Evolutionary conservation across 2,888 invertebrate genomes (phyloP), one percentile per base, ranked within the genome.

Genomic region (Luperina nickerlii): DNA sequence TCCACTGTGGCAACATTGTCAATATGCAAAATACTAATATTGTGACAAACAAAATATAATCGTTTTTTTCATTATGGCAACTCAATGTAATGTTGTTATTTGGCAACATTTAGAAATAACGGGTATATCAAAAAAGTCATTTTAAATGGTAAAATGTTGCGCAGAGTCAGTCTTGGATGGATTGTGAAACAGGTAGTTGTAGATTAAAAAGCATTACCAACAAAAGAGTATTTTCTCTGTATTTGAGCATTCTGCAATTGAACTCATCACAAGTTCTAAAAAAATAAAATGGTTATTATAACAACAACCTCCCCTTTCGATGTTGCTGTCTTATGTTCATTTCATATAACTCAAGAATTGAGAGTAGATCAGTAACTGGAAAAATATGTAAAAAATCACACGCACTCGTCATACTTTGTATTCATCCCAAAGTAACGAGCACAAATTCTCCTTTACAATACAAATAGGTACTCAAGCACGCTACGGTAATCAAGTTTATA

Each of bases 401-500:
- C 69, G 7, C 67, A 27, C 67, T 71, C 32, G 7, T 57, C 57
- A 71, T 48, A 70, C 62, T 62, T 57, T 42, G 48, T 60, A 54
- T 24, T n/a, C 57, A 27, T n/a, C 8, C n/a, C 9, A 3, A 15
- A 42, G 54, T 32, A 62, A 60, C 24, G 60, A 85, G 75, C 51
- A 69, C 60, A 60, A 72, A 78, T 83, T 74, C 27, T 54, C 70
- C 74, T 78, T 74, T 84, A 78, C 62, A 68, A 70, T 32, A 67
- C 60, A 70, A 79, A 72, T 66, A 74, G 60, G 81, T 65, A 77
- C 81, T 77, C 72, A 70, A 85, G 57, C 74, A 66, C 73, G 81
- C 76, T 54, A 77, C 68, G 54, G 69, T 73, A 68, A 74, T 74
- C 66, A 84, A 85, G 88, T 81, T 85, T 87, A 84, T 84, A 79